Evolutionary conservation across 2,113 vertebrate species (phyloP).

Genomic region (Barbus barbus): DNA sequence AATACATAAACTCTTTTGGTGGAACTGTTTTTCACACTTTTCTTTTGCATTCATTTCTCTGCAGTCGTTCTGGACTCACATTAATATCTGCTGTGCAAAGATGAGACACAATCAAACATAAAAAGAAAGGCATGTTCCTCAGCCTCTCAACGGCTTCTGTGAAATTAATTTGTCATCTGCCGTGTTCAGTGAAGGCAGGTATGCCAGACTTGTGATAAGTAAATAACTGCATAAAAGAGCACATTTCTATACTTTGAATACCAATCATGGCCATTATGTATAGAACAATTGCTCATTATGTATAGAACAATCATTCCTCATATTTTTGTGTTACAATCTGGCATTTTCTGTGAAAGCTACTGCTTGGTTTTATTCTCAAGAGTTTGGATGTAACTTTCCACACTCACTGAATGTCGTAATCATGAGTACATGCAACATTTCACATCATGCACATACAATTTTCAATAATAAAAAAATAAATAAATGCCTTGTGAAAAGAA

Average conservation of each 20-base stretch:
- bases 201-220: constrained; percentile 4
- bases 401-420: not conserved
- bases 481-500: too few relatives aligned
- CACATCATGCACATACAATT: not conserved
- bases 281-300: not conserved
- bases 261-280: not conserved
- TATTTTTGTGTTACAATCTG: not conserved
- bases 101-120: constrained; percentile 7
- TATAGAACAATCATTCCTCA: not conserved
- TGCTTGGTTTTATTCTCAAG: not conserved
- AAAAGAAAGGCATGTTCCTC: not conserved
- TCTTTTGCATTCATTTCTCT: constrained; percentile 10
- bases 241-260: constrained; percentile 8
- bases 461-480: too few relatives aligned
- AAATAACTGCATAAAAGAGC: not conserved
- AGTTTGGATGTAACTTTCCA: not conserved
- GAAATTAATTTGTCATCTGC: not conserved
- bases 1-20: constrained; percentile 22
- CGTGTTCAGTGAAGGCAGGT: not conserved
- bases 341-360: not conserved
- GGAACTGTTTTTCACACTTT: constrained; percentile 32
- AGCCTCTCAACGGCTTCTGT: not conserved
- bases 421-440: not conserved
- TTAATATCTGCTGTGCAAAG: not conserved
- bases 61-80: not conserved